Evolutionary conservation across 2,888 invertebrate genomes (phyloP), one percentile per base, ranked within the genome.

Genomic region (Ectobius pallidus): DNA sequence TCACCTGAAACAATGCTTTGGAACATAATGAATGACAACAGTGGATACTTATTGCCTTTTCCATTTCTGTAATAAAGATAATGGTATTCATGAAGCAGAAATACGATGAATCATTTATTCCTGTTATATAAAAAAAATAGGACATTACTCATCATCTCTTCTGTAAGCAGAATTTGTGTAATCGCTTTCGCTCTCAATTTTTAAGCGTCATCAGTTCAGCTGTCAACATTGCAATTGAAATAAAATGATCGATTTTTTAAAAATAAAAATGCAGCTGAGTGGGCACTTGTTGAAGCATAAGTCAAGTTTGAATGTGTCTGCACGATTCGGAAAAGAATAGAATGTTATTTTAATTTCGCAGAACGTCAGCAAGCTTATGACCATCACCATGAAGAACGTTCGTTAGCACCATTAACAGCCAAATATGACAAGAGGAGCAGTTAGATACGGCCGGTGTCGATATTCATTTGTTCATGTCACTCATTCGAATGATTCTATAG

Each of bases 401-500:
- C 42, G 42, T 63, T 63, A 32, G 39, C 32, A 3, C 7, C 18
- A 62, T 39, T 65, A 42, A 42, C 39, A 65, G 16, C 16, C 65
- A 42, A 22, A 25, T 25, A 52, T 52, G 52, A 52, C 52, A 25
- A 52, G 52, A 25, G 52, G 25, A 34, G 34, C 34, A 34, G 34
- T 34, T 34, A 34, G 34, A 34, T 7, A 14, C 52, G 20, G 11
- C 25, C 46, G 18, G 25, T 67, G 58, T 69, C 69, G 69, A 69
- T 69, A 69, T 69, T 61, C 69, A 69, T 69, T 69, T 69, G 61
- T 69, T 52, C 69, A 18, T 58, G 61, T 69, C 69, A 69, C 34
- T 69, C 69, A 69, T 61, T 42, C n/a, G 22, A 34, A 14, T 52
- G 52, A 52, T 52, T 52, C 25, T 52, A 25, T 52, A 22, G 25